These are phyloP conservation scores for Petroica traversi DNA, from an alignment of 2,113 vertebrate genomes.

Conservation along the genomic window DNA sequence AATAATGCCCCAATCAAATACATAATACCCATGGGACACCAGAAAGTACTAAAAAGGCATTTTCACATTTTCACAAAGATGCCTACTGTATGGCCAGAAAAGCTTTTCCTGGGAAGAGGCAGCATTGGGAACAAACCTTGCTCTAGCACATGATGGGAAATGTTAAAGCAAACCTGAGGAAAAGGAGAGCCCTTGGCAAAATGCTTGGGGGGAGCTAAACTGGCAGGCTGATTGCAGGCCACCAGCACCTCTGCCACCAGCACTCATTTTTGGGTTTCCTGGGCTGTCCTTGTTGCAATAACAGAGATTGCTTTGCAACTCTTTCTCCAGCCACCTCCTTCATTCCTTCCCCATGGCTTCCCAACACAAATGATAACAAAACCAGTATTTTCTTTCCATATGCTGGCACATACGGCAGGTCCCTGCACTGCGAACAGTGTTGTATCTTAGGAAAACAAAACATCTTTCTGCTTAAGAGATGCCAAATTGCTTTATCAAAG, in stretches of 20 bases:
- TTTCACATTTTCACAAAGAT: constrained; percentile 12
- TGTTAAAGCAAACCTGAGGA: background rate
- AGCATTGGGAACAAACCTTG: background rate
- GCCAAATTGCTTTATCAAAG: constrained; percentile 45
- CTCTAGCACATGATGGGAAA: background rate
- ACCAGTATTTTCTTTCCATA: background rate
- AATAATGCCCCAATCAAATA: constrained; percentile 36
- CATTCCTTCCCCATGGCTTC: background rate
- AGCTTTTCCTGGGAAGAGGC: background rate
- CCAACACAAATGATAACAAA: background rate
- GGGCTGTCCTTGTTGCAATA: background rate
- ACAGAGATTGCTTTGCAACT: background rate
- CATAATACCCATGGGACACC: background rate
- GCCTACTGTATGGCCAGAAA: background rate
- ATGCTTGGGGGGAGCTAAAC: rapidly evolving
- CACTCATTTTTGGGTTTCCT: background rate
- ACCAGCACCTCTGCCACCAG: background rate
- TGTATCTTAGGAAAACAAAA: constrained; percentile 32
- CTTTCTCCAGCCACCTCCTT: background rate
- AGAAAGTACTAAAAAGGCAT: constrained; percentile 2
- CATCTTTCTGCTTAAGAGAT: constrained; percentile 19
- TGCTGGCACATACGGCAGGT: background rate
- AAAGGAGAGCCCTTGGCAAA: background rate
- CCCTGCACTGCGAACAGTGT: background rate
- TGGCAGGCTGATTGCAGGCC: background rate